Conservation (phyloP, 2,888 invertebrate genomes). For the Nemotelus nigrinus region DNA sequence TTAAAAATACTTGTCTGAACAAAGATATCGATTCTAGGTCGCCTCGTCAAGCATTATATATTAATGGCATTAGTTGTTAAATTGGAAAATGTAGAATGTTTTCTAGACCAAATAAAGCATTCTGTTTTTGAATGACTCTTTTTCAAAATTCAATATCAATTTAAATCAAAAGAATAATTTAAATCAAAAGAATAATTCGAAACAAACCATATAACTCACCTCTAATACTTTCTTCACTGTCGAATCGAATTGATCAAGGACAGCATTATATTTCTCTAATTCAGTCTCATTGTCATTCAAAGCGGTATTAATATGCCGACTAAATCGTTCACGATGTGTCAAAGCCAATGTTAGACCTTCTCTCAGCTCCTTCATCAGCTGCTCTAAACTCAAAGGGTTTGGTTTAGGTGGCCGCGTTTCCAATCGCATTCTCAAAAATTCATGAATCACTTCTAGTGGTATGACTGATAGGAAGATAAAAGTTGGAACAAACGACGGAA, state of each 20-base stretch:
- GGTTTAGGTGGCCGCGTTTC: slow-evolving; percentile 86
- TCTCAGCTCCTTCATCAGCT: slow-evolving; percentile 88
- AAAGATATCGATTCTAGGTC: no score
- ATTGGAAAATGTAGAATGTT: no score
- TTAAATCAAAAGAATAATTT: not conserved
- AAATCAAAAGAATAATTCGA: not conserved
- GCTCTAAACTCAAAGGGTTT: slow-evolving; percentile 85
- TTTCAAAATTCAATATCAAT: no score
- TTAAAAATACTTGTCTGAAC: no score
- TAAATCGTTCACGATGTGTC: slow-evolving; percentile 80
- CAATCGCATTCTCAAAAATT: slow-evolving; percentile 85
- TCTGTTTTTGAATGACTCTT: no score
- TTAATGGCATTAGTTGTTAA: no score
- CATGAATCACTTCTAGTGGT: slow-evolving; percentile 91
- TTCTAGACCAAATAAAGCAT: no score
- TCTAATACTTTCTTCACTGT: slow-evolving; percentile 80
- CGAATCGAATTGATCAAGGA: slow-evolving; percentile 78
- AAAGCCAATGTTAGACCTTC: slow-evolving; percentile 88
- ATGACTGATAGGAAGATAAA: slow-evolving; percentile 88
- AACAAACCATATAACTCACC: slow-evolving; percentile 61
- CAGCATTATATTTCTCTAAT: slow-evolving; percentile 68
- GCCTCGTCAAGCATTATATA: no score
- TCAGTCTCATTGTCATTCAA: slow-evolving; percentile 66
- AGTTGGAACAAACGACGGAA: slow-evolving; percentile 86
- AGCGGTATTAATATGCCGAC: slow-evolving; percentile 72